These are phyloP conservation scores for Shinisaurus crocodilurus DNA, from an alignment of 2,113 vertebrate species.

Conservation along the genomic window DNA sequence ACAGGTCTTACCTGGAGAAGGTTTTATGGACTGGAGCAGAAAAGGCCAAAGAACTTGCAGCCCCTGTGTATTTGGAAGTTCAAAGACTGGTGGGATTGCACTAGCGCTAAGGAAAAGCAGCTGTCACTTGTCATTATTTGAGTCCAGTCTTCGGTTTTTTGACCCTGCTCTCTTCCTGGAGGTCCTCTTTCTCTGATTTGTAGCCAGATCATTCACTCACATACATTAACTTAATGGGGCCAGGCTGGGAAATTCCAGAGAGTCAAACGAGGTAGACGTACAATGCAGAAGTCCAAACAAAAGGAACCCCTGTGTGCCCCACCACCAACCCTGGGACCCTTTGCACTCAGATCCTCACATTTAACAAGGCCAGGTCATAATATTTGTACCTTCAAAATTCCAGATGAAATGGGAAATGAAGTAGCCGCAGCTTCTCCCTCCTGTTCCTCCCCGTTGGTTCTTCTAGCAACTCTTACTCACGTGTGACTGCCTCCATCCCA, in stretches of 20 bases:
- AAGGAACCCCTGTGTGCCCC: not conserved
- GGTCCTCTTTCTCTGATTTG: not conserved
- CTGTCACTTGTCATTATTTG: not conserved
- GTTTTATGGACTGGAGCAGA: slow-evolving; percentile 81
- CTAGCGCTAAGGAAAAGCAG: slow-evolving; percentile 55
- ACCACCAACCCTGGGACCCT: not conserved
- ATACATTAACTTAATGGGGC: not conserved
- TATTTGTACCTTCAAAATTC: not conserved
- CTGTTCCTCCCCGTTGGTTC: not conserved
- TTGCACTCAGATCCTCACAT: not conserved
- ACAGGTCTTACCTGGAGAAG: slow-evolving; percentile 80
- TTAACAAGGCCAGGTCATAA: not conserved
- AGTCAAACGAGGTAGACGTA: not conserved
- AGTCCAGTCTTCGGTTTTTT: not conserved
- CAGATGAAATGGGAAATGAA: not conserved
- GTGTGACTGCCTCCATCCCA: not conserved
- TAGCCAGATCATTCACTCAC: not conserved
- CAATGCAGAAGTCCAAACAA: not conserved
- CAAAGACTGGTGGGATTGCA: slow-evolving; percentile 86
- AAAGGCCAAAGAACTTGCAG: slow-evolving; percentile 86
- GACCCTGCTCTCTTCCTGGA: not conserved
- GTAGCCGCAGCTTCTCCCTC: not conserved
- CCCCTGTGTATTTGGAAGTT: slow-evolving; percentile 83
- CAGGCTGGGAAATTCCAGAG: not conserved
- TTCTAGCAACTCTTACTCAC: not conserved